Base-by-base conservation (phyloP, 2,113 vertebrate genomes). In the Hucho hucho region DNA sequence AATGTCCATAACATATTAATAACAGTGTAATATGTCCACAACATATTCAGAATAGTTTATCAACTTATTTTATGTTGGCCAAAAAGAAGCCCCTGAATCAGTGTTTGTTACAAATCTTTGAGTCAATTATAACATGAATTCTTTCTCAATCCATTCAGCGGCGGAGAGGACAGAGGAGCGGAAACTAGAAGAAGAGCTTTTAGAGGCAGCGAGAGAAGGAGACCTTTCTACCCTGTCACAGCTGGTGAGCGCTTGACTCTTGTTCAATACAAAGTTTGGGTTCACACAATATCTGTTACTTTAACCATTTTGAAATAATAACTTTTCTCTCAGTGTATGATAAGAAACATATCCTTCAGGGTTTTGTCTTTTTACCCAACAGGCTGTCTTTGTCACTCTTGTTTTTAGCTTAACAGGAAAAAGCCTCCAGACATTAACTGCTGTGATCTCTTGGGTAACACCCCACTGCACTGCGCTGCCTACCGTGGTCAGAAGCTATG, bases 401-500 rank as follows among this genome's bases (percentile, higher is more conserved):
- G 98, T 73, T 83, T 83, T 16, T 80, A 99, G 97, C 91, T 99
- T 79, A 96, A 94, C 90, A 95, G 89, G 79, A 93, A 95, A 70
- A 98, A 93, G 76, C 93, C 95, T 67, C 95, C 96, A 24, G 89
- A 96, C 79, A 93, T 98, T 70, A 94, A 95, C 88, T 99, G 97
- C 81, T 92, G 85, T 1, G 98, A 99, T 87, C 95, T 95, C 83
- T 87, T 98, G 91, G 97, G 97, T 46, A 99, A 98, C 87, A 98
- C 97, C 0, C 96, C 97, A 0, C 83, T 98, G 84, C 97, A 99
- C 75, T 98, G 95, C 69, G 95, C 96, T 9, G 95, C 96, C 0
- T 98, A 98, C 88, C 95, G 97, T n/a, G 96, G 95, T n/a, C 96
- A 97, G 80, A 97, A 92, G 78, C 95, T 94, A 4, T 97, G 96